These are phyloP conservation scores for Oxyura jamaicensis DNA, from an alignment of 2,113 vertebrate species.

Conservation along the genomic window DNA sequence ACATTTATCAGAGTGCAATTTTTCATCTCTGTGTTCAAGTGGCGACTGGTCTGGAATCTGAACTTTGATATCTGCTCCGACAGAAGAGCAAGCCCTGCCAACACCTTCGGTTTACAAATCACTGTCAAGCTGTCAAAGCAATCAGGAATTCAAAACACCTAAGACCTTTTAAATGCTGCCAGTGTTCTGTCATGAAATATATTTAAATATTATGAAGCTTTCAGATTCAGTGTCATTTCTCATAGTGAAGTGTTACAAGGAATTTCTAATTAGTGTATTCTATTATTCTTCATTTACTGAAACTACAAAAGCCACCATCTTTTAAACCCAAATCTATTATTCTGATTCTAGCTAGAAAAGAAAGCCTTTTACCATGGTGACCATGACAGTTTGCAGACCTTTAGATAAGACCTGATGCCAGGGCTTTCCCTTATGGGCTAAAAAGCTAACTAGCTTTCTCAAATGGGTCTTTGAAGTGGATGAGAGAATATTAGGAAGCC, in stretches of 20 bases:
- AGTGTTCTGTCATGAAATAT: conserved; percentile 40
- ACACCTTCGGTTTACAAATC: conserved; percentile 25
- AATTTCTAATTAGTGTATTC: conserved; percentile 14
- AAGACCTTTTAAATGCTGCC: conserved; percentile 37
- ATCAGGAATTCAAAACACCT: conserved; percentile 28
- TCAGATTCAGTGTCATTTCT: conserved; percentile 43
- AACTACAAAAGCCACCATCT: not conserved
- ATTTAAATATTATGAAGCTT: conserved; percentile 48
- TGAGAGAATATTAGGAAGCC: not conserved
- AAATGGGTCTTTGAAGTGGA: not conserved
- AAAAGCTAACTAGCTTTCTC: not conserved
- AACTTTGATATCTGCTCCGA: conserved; percentile 56
- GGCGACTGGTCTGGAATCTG: conserved; percentile 12
- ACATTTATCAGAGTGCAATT: conserved; percentile 6
- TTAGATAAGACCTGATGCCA: not conserved
- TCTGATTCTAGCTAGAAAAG: not conserved
- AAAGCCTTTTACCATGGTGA: not conserved
- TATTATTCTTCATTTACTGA: not conserved
- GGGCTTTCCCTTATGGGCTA: not conserved
- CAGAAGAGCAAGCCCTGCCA: conserved; percentile 16
- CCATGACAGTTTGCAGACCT: not conserved
- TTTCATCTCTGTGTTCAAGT: conserved; percentile 33
- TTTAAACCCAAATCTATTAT: not conserved
- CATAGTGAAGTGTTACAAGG: conserved; percentile 6
- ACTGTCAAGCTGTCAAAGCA: conserved; percentile 45